Evolutionary conservation across 1,140 invertebrate species (phyloP), one percentile per base, ranked within the genome.

Genomic region (Paraescarpia echinospica): DNA sequence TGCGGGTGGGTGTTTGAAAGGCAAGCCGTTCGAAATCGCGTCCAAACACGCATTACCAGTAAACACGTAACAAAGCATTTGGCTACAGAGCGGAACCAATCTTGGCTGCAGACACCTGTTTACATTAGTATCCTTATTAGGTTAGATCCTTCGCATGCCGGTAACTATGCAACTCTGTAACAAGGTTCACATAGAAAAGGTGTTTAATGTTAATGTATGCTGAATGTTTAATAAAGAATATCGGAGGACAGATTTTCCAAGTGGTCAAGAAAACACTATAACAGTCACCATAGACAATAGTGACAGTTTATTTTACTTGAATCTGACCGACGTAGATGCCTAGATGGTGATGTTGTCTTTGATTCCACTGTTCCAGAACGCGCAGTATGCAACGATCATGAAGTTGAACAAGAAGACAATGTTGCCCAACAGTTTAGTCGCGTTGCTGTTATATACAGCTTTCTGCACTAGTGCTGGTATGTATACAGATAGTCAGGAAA

Each of bases 341-440:
- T 51, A 51, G 8, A 51, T n/a, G n/a, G n/a, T n/a, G n/a, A n/a
- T 41, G 4, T 6, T 41, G 41, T 41, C 4, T 41, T 41, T 41
- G 4, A 12, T 4, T 91, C 22, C 34, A 41, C 34, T 41, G 35
- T 35, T 35, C 18, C 34, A 91, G 90, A n/a, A n/a, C 34, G 35
- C 90, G 35, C 90, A 91, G 90, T 35, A 41, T 34, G 35, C 90
- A 41, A n/a, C 34, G 90, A 91, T 34, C 34, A 91, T 35, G 90
- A 34, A 91, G 9, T 91, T 12, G 34, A 22, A 91, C 90, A n/a
- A 12, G n/a, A 34, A 41, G 34, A 34, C 18, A 35, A 91, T 35
- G 35, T 91, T 35, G 18, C 35, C 34, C 34, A 27, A 2, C 34
- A 91, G n/a, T 27, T 35, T 91, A 18, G 0, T 34, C n/a, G n/a